These are phyloP conservation scores for Akabosia matsudoensis DNA, from an alignment of 1,140 invertebrate species.

Conservation along the genomic window DNA sequence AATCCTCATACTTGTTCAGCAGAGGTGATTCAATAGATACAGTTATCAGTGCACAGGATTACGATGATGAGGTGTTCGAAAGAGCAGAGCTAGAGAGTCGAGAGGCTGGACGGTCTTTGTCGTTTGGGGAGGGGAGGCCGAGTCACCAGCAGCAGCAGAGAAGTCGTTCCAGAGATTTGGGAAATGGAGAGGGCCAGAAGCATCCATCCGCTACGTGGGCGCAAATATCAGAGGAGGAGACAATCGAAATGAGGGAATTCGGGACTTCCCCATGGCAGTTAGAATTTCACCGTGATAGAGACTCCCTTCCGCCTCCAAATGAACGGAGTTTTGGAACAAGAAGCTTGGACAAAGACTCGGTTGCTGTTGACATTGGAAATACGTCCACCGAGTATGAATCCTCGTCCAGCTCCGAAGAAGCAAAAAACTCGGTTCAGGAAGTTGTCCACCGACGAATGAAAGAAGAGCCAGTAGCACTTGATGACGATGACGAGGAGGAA, in stretches of 20 bases:
- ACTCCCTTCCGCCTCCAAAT: slow-evolving; percentile 19
- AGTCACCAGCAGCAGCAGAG: slow-evolving; percentile 2
- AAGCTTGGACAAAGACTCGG: slow-evolving; percentile 18
- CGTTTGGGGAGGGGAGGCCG: slow-evolving; percentile 16
- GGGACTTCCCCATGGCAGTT: slow-evolving; percentile 51
- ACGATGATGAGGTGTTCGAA: slow-evolving; percentile 40
- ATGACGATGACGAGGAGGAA: slow-evolving; percentile 51
- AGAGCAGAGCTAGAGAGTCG: slow-evolving; percentile 45
- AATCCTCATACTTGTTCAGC: slow-evolving; percentile 34
- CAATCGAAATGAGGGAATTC: slow-evolving; percentile 58
- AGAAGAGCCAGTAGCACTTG: slow-evolving; percentile 53
- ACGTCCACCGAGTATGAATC: slow-evolving; percentile 38
- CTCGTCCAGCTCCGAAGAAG: slow-evolving; percentile 34
- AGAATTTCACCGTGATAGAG: slow-evolving; percentile 46
- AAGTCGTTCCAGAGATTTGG: slow-evolving; percentile 17
- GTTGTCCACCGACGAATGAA: slow-evolving; percentile 31
- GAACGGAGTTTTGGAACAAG: slow-evolving; percentile 4
- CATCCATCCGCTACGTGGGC: slow-evolving; percentile 51
- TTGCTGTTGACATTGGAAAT: slow-evolving; percentile 38
- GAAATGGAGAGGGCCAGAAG: slow-evolving; percentile 1
- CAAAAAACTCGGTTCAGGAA: not conserved
- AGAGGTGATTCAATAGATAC: slow-evolving; percentile 60
- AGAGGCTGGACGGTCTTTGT: slow-evolving; percentile 50
- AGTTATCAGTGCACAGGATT: slow-evolving; percentile 52
- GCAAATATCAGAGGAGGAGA: slow-evolving; percentile 59